Base-by-base conservation (phyloP, 2,797 vertebrate species). In the Tokudaia tokunoshimensis region DNA sequence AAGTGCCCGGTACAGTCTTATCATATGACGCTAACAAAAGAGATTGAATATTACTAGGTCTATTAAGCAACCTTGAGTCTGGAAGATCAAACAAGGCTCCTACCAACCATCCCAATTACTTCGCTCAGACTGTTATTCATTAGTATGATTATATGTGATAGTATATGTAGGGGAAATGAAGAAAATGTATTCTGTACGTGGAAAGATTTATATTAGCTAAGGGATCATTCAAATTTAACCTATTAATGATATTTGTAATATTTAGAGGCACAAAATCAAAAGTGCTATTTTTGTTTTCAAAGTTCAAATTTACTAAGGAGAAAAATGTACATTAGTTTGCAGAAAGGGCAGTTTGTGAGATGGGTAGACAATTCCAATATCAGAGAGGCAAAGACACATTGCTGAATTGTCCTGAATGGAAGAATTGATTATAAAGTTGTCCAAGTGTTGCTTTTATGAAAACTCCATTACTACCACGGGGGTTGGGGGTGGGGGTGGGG, bases 1-100 rank as follows among this genome's bases (percentile, higher is more conserved):
- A 96, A 89, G 86, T 91, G 29, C 41, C 61, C 50, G 55, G 75
- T 96, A 95, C 47, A 90, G 61, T 44, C n/a, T 94, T 96, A 94
- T 94, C 75, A 29, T 14, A 93, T 34, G 94, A 91, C n/a, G 96
- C 70, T 83, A 89, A 92, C 78, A 92, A 87, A 95, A 94, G 81
- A 88, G 81, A 96, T 0, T 59, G 72, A 96, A 59, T 87, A 87
- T 89, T 44, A 88, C 34, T 72, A 34, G 34, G 47, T 84, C 89
- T 92, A 88, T 85, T 61, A 91, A 94, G 88, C 63, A 97, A 84
- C 79, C 22, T 17, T n/a, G 89, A 91, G 44, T 34, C 37, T 96
- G n/a, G n/a, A 94, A 47, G 74, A 86, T 95, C 93, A 92, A 90
- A 63, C 9, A 74, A 74, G 72, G 24, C n/a, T 6, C 86, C 84